Evolutionary conservation across 2,888 invertebrate species (phyloP).

Genomic region (Anthophora plumipes): DNA sequence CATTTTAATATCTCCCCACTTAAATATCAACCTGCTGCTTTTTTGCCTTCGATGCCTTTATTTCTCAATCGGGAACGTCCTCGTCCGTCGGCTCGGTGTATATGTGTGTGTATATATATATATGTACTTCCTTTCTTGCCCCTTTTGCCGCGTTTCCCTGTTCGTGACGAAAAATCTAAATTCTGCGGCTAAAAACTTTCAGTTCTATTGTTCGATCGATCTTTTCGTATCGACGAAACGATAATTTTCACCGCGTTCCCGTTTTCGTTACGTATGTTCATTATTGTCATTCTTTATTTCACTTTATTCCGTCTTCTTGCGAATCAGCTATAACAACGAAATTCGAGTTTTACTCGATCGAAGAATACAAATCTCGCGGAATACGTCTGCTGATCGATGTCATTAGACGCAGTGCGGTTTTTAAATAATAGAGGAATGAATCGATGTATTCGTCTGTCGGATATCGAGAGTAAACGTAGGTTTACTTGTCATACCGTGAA

Average conservation of each 20-base stretch:
- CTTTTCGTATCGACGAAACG: constrained; percentile 7
- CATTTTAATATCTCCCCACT: constrained; percentile 68
- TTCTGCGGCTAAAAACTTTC: neutral
- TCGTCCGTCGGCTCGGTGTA: constrained; percentile 31
- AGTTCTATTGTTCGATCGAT: neutral
- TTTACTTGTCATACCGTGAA: neutral
- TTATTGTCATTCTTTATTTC: neutral
- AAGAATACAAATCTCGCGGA: constrained; percentile 25
- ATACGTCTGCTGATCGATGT: constrained; percentile 21
- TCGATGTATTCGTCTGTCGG: neutral
- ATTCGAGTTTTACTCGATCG: neutral
- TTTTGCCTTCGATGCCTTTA: constrained; percentile 55
- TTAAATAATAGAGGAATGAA: constrained; percentile 14
- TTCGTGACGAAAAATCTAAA: neutral
- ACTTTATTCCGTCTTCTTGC: neutral
- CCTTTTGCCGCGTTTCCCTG: neutral
- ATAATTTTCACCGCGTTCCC: neutral
- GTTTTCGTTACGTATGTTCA: neutral
- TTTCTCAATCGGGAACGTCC: constrained; percentile 56
- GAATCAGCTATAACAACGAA: neutral
- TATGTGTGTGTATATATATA: neutral
- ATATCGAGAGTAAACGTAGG: neutral
- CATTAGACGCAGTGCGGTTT: constrained; percentile 39
- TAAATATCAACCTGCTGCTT: constrained; percentile 64
- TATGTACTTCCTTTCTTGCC: constrained; percentile 12